Base-by-base conservation (phyloP, 2,797 vertebrate genomes). In the Microctenopoma lineatum region DNA sequence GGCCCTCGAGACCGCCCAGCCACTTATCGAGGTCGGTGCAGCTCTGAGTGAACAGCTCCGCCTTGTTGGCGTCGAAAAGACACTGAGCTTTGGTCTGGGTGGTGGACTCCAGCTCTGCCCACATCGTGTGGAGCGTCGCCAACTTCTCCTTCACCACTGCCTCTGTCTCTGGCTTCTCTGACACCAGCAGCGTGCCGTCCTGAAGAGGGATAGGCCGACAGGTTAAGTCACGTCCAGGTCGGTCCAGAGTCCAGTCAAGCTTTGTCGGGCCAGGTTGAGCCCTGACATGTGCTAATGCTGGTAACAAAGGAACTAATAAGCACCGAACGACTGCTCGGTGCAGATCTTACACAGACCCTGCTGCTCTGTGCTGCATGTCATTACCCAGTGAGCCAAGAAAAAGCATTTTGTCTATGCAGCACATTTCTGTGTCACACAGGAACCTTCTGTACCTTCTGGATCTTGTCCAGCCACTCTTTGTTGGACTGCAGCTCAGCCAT, bases 81-180 rank as follows among this genome's bases (percentile, higher is more conserved):
- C 96, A 93, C 91, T 98, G 96, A 59, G 97, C 97, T 87, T 98
- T 98, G 50, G 95, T 96, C 92, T 98, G 97, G 1, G 97, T 98
- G 38, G 96, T 97, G 34, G 95, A 95, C 91, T 98, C 96, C 0
- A 98, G 93, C 41, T 96, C 95, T 47, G 93, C 93, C 97, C 97
- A 98, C 95, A 96, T 96, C 34, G 91, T 79, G 80, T 95, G 94
- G 53, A 93, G 87, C 0, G 87, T 74, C 0, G 94, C 92, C 89
- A 98, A 90, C 84, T 97, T 97, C 83, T 97, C 96, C 80, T 94
- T 95, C 59, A 98, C 96, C 56, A 96, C 90, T 0, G 84, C 87
- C 82, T 97, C 95, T 0, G 95, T 96, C 87, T 98, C 97, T 0
- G 96, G 96, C 79, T 98, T 98, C 91, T 98, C 97, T 2, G 95